Evolutionary conservation across 1,140 invertebrate genomes (phyloP), one percentile per base, ranked within the genome.

Genomic region (Mizuhopecten yessoensis): DNA sequence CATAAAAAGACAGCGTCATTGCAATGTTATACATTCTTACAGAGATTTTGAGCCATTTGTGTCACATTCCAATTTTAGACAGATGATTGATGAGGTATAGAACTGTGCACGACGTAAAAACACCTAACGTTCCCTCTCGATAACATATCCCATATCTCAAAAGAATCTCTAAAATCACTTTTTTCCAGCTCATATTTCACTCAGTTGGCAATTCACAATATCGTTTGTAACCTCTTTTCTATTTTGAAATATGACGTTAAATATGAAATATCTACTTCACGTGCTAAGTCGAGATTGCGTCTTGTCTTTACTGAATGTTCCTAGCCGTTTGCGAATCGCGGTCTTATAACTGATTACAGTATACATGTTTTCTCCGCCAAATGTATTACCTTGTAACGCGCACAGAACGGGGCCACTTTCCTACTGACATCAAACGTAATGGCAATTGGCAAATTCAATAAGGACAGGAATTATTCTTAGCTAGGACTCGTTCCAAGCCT

Each of bases 231-330:
- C 57, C 15, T 75, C 57, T 75, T 75, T 75, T 75, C 57, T 75
- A 17, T 75, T n/a, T n/a, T 75, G 5, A 9, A 75, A 75, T 29
- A 75, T 75, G 57, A 75, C 57, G 57, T 23, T 75, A 75, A 75
- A n/a, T 75, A 75, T 75, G 57, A 75, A 75, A 75, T 75, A 75
- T 75, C 57, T 75, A 75, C n/a, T n/a, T 75, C 57, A 75, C 57
- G 57, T 75, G 57, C n/a, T 75, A 75, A 75, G n/a, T 11, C 57
- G 23, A 75, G 57, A 75, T 75, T 75, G 57, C 57, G 57, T 75
- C 57, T 75, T 75, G 23, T 75, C 57, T n/a, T 75, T 75, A n/a
- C n/a, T n/a, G n/a, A n/a, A n/a, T n/a, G n/a, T n/a, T 17, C 57
- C 57, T 75, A 75, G 57, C 57, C 57, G 57, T n/a, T 75, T n/a